phyloP scores from a whole-genome alignment of 2,888 invertebrate genomes.

The Spilarctia lutea region DNA sequence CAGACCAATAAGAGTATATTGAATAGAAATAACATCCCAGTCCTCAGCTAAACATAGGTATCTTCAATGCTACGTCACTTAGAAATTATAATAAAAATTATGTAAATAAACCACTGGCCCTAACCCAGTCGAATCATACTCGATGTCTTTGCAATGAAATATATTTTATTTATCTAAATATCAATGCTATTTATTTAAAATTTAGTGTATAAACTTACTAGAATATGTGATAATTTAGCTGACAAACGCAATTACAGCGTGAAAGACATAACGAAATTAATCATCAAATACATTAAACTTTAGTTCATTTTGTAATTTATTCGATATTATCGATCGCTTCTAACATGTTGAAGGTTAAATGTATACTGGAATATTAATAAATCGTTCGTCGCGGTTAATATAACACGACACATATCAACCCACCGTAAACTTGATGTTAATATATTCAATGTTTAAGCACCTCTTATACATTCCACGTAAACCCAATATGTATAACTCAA shows the following conservation, averaged over 20 bases:
- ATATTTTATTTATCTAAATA: too few species aligned
- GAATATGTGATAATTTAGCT: neutral
- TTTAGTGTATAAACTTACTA: neutral
- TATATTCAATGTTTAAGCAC: conserved; percentile 78
- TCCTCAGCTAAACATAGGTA: too few species aligned
- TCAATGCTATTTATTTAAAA: neutral
- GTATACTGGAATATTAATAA: conserved; percentile 10
- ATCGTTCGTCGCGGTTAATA: conserved; percentile 30
- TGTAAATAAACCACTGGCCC: too few species aligned
- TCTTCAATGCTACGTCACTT: too few species aligned
- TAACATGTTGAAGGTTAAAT: neutral
- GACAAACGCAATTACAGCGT: neutral
- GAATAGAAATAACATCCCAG: too few species aligned
- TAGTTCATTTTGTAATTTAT: neutral
- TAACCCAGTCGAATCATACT: too few species aligned
- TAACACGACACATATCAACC: conserved; percentile 43
- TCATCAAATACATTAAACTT: neutral
- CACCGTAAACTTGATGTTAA: conserved; percentile 68
- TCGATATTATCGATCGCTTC: neutral
- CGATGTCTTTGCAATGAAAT: too few species aligned
- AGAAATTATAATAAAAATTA: too few species aligned
- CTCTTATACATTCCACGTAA: conserved; percentile 73
- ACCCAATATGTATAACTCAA: conserved; percentile 64
- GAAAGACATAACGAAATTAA: neutral
- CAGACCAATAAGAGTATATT: too few species aligned